phyloP scores from a whole-genome alignment of 1,140 invertebrate genomes.

The Oreohelix idahoensis region DNA sequence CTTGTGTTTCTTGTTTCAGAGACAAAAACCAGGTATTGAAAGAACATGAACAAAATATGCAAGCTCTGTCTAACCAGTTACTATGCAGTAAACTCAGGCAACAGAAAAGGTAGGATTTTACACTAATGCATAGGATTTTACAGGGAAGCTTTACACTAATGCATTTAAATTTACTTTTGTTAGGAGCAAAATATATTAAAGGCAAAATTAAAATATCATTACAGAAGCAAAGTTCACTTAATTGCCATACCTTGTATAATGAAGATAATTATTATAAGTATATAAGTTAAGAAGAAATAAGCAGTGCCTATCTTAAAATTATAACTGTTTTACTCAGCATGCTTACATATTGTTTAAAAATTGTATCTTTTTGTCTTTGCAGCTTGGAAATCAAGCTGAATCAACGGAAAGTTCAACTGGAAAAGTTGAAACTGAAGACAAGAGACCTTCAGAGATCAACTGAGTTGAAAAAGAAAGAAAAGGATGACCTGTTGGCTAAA shows the following conservation, averaged over 20 bases:
- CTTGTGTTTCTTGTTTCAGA: conserved; percentile 46
- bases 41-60: conserved; percentile 66
- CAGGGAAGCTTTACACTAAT: no score
- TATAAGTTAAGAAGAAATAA: no score
- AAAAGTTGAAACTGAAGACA: conserved; percentile 56
- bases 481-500: conserved; percentile 55
- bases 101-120: conserved; percentile 63
- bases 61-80: conserved; percentile 61
- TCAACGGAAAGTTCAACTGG: conserved; percentile 57
- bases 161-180: no score
- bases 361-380: background rate
- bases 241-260: no score
- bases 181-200: no score
- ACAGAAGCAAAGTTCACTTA: no score
- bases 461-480: conserved; percentile 60
- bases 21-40: conserved; percentile 60
- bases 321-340: no score
- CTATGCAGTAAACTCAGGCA: conserved; percentile 61
- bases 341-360: no score
- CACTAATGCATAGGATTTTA: no score
- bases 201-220: no score
- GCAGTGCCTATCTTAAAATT: no score
- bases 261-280: no score
- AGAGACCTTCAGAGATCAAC: conserved; percentile 41
- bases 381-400: conserved; percentile 67